These are phyloP conservation scores for human (Homo sapiens) DNA, from an alignment of 2,113 vertebrate genomes.

Conservation along the genomic window GRCh38 chr18:79484001-79484500, in stretches of 20 bases:
- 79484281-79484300: not conserved
- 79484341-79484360: not conserved
- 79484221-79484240: fast-evolving
- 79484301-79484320: not conserved
- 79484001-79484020: no score
- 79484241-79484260: not conserved
- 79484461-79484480: fast-evolving
- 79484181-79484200: no score
- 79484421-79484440: not conserved
- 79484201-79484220: no score
- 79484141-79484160: no score
- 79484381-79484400: not conserved
- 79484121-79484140: no score
- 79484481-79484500: fast-evolving
- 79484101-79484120: no score
- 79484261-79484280: not conserved
- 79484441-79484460: not conserved
- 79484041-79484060: not conserved
- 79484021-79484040: not conserved
- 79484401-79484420: not conserved
- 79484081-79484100: no score
- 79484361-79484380: fast-evolving
- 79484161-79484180: no score
- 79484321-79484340: not conserved
- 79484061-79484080: no score